Evolutionary conservation across 92 coral and sea anemone genomes (phyloP), one percentile per base, ranked within the genome.

Genomic region (Anthopleura xanthogrammica): DNA sequence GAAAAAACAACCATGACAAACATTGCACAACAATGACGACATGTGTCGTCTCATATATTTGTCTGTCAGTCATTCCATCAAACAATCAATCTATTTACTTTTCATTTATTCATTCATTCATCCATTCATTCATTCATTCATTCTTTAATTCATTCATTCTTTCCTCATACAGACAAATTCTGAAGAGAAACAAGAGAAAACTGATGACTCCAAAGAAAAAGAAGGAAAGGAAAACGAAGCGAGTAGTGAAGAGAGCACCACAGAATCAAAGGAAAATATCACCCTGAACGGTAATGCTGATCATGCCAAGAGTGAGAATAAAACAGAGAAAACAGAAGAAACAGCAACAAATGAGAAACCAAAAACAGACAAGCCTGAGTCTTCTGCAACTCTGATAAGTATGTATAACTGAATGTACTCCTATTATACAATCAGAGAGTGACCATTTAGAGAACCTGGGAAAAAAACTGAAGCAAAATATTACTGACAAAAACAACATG

Each of bases 271-370:
- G 22, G 79, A 82, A 19, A 72, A 65, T 39, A 54, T 65, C 11
- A 79, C 80, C n/a, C 46, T 57, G 50, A 83, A 60, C 36, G 54
- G 68, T 29, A 73, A 80, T 41, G 78, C 57, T 41, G 52, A 58
- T 2, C 24, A 79, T 29, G 48, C 76, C 64, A 50, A 87, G 52
- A 83, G 42, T 29, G 76, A 77, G 4, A 41, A 64, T 12, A 77
- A 86, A 58, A 50, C 82, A 48, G 83, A 86, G 42, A 92, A 84
- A 54, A 79, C 70, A 41, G 86, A 83, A 41, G 84, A 79, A 78
- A 78, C 86, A 64, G 87, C 73, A 8, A 85, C 86, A 62, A 88
- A 86, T 48, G 82, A 22, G 1, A 79, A 79, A 57, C 14, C 39
- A 12, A 75, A 54, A 13, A 20, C n/a, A 68, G 60, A 71, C 16